Base-by-base conservation (phyloP, 2,797 vertebrate genomes). In the Sparus aurata region DNA sequence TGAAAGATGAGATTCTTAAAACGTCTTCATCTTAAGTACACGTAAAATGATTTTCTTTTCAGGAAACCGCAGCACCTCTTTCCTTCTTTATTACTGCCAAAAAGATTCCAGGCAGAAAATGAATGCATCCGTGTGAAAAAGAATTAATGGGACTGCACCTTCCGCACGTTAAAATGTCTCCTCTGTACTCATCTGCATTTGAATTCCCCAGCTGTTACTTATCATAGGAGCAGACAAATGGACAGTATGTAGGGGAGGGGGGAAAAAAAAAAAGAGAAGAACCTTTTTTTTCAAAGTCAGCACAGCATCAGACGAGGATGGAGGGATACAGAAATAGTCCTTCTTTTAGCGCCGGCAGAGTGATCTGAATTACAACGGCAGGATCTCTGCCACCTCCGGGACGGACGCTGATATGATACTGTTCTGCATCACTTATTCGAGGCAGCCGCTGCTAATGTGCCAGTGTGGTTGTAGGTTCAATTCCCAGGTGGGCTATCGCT, bases 401-500 rank as follows among this genome's bases (percentile, higher is more conserved):
- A 85, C 12, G 0, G 12, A 65, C 68, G 60, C 87, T 64, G 76
- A 83, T 87, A 80, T 75, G 82, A 86, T 79, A 83, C 84, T 77
- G 72, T 66, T 80, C 73, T 76, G 73, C 72, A 77, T 79, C 85
- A 87, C 86, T 87, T 87, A 88, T 89, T 38, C 75, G 68, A 84
- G 67, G 50, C 84, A 75, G 82, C 72, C 17, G 9, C 75, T 76
- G 79, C 87, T 91, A 91, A 90, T 92, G 89, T 84, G 82, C 90
- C 73, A 69, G 72, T 92, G 87, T 80, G 91, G 91, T 89, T 87
- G 91, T 85, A 83, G 86, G 92, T 93, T 93, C 82, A 83, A 89
- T 79, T 91, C 93, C 89, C 92, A 53, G n/a, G 84, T 72, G 92
- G 80, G 86, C 87, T 93, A 90, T 93, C 87, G 41, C 80, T 90